Base-by-base conservation (phyloP, 2,888 invertebrate genomes). In the Oligia fasciuncula region DNA sequence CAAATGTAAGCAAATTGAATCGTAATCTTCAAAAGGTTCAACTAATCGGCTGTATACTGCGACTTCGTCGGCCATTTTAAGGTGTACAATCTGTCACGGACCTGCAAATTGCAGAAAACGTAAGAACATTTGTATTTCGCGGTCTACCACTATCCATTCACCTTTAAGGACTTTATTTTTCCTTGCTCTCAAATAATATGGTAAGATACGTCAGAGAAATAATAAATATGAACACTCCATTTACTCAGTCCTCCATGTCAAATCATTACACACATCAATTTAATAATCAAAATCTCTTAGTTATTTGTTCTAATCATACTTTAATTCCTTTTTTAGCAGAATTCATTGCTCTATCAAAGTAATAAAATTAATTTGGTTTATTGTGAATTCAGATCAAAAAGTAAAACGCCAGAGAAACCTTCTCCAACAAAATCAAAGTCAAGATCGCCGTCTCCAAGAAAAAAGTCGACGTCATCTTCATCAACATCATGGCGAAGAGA, bases 371-470 rank as follows among this genome's bases (percentile, higher is more conserved):
- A 71, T 62, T 17, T 40, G 46, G 4, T 71, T 69, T 35, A 43
- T 77, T 83, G 35, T 77, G 60, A 51, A 70, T 19, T 46, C 86
- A 96, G 96, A 89, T 96, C 96, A 77, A 95, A 95, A 90, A 96
- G 96, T 90, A 95, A 92, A 92, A 94, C 96, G 0, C 96, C 96
- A 78, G 96, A 96, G 84, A 95, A 97, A 94, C 88, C 96, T 91
- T 85, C 97, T 89, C 94, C 97, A 67, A 92, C 93, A 81, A 93
- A 97, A 95, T 93, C 98, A 54, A 89, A 91, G 76, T 93, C 94
- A 40, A 95, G 96, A 84, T 97, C 97, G n/a, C 97, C 96, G 1
- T 97, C 97, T 17, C 96, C 96, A 4, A 91, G 92, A 85, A 91
- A 94, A 76, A 94, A 94, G 71, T n/a, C 86, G 40, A 51, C 80